These are phyloP conservation scores for Camelus dromedarius DNA, from an alignment of 2,113 vertebrate species.

Conservation along the genomic window DNA sequence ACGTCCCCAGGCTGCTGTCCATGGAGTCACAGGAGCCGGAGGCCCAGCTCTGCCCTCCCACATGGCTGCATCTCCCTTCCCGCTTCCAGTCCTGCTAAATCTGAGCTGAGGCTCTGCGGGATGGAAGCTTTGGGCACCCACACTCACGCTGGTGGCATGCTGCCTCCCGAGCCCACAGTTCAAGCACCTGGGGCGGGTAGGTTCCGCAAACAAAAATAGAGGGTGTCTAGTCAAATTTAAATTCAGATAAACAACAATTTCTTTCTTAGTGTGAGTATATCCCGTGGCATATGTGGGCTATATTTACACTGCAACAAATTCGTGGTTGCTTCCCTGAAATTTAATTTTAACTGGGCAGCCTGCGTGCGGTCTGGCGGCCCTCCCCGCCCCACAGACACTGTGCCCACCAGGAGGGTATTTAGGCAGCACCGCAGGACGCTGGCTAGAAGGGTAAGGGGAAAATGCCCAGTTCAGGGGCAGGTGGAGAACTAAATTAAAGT, in stretches of 20 bases:
- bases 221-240: not conserved
- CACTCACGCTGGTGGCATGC: fast-evolving
- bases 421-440: fast-evolving
- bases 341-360: not conserved
- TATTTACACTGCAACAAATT: not conserved
- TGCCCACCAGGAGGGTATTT: fast-evolving
- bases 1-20: fast-evolving
- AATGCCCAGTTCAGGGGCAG: too few relatives aligned
- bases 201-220: not conserved
- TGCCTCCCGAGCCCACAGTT: not conserved
- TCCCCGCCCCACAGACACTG: fast-evolving
- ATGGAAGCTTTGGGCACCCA: fast-evolving
- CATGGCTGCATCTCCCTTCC: too few relatives aligned
- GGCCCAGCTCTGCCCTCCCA: not conserved
- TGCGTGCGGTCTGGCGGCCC: fast-evolving
- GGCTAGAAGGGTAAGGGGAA: not conserved
- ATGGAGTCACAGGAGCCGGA: not conserved
- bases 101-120: not conserved
- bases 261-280: not conserved
- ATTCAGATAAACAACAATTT: not conserved
- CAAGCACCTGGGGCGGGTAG: fast-evolving
- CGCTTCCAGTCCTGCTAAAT: fast-evolving
- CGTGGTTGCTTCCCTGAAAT: not conserved
- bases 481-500: not conserved
- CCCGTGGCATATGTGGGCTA: fast-evolving